Base-by-base conservation (phyloP, 1,140 invertebrate species). In the Plectus sambesii region DNA sequence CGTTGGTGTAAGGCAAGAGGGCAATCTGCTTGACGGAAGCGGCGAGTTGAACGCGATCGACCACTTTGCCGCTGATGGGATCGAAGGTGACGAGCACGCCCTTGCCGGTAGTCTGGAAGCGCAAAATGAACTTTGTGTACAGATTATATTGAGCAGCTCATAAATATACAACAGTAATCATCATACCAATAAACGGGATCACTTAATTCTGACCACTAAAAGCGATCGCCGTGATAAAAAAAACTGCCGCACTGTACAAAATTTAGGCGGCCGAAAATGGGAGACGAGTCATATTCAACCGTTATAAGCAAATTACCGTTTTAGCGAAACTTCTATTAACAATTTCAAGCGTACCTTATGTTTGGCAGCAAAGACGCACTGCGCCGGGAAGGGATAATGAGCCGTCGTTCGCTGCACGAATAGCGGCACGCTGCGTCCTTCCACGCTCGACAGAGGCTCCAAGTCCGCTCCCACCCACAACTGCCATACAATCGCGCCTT, bases 401-500 rank as follows among this genome's bases (percentile, higher is more conserved):
- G 74, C 70, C 1, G 75, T 74, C 5, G 70, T 71, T 29, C 75
- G 66, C 58, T 74, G 73, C 5, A 74, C 55, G 50, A 69, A 72
- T 8, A 76, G 45, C 4, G 72, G 58, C 6, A 63, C 55, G n/a
- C n/a, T n/a, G 38, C 60, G 49, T 8, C 61, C 61, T 33, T 62
- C 56, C 52, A 69, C 70, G 12, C 41, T 46, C 19, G 36, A 56
- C 20, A 66, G 47, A 17, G 75, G 69, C 22, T 37, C 42, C 25
- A 73, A 61, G 17, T 69, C 55, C n/a, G 68, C 63, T 27, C 62
- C 66, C 3, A 75, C 37, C 41, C 67, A 71, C 42, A 69, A 60
- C 8, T 68, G 66, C 75, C 75, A 76, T 4, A 74, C 55, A 19
- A 74, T 63, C 25, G 61, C 58, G 26, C 75, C 75, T 53, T 66